Evolutionary conservation across 2,888 invertebrate species (phyloP).

Genomic region (Pachliopta kotzebuea): DNA sequence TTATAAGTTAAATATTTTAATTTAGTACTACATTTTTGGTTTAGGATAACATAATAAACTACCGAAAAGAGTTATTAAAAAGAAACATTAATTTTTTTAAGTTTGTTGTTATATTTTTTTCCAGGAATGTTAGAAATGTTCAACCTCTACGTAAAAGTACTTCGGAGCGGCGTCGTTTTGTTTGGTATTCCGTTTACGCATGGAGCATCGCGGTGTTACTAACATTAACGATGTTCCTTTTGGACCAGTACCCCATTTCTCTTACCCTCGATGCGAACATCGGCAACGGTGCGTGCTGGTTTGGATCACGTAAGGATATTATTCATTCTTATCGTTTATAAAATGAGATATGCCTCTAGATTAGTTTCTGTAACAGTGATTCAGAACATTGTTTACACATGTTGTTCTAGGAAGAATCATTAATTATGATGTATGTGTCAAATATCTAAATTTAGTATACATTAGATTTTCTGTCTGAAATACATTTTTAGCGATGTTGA

Average conservation of each 20-base stretch:
- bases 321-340: conserved; percentile 7
- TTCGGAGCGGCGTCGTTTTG: conserved; percentile 79
- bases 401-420: conserved; percentile 13
- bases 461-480: conserved; percentile 1
- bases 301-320: conserved; percentile 76
- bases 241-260: conserved; percentile 73
- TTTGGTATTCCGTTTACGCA: conserved; percentile 85
- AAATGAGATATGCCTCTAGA: neutral
- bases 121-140: conserved; percentile 72
- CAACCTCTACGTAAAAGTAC: conserved; percentile 66
- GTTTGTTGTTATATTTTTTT: neutral
- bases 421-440: conserved; percentile 22
- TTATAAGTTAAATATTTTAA: too few relatives aligned
- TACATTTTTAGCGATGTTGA: conserved; percentile 2
- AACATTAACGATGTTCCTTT: conserved; percentile 74
- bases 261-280: conserved; percentile 79
- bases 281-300: conserved; percentile 84
- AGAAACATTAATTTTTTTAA: too few relatives aligned
- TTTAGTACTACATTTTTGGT: too few relatives aligned
- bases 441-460: conserved; percentile 19
- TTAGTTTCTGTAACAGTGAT: conserved; percentile 9
- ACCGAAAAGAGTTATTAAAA: too few relatives aligned
- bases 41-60: too few relatives aligned
- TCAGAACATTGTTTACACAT: conserved; percentile 9
- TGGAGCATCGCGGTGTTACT: conserved; percentile 84